Evolutionary conservation across 2,113 vertebrate genomes (phyloP), one percentile per base, ranked within the genome.

Genomic region (Xiphophorus maculatus): DNA sequence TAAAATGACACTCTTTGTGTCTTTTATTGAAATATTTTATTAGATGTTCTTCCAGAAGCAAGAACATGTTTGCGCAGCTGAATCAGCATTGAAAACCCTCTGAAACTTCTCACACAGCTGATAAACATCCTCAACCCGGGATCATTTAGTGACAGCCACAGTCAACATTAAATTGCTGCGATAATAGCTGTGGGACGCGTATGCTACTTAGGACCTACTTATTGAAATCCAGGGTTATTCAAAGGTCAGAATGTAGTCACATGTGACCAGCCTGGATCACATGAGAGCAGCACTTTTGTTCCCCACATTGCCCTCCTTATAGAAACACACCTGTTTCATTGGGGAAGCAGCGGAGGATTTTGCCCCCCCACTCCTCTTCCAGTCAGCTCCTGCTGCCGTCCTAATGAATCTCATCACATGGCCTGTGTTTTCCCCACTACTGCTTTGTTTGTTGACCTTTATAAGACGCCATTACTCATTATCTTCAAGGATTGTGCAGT

Each of bases 361-460:
- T 10, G 1, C 54, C 19, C 19, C 33, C 63, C 33, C 17, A 13
- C 4, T 9, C 58, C 66, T n/a, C 63, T 32, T 66, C 69, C 68
- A 32, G 64, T 30, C 29, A 28, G 3, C 76, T 74, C 82, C 78
- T 83, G 37, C 9, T 32, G 82, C 85, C 82, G 89, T 92, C 90
- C 81, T 87, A 76, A 86, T 87, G 85, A 80, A 90, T 92, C 88
- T 73, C 88, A 85, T 91, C 90, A 85, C 79, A 71, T 61, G 11
- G 80, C 85, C 83, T 66, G 29, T 70, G 62, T 88, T 89, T 76
- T 82, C 79, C 77, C 83, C 77, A 74, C 78, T 81, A 32, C 48
- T 71, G 84, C 80, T 84, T 89, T 90, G 90, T 90, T 91, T 91
- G 88, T 78, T 92, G 91, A 93, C 93, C 91, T 93, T 93, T 89